Evolutionary conservation across 2,888 invertebrate species (phyloP).

Genomic region (Drosophila lutescens): DNA sequence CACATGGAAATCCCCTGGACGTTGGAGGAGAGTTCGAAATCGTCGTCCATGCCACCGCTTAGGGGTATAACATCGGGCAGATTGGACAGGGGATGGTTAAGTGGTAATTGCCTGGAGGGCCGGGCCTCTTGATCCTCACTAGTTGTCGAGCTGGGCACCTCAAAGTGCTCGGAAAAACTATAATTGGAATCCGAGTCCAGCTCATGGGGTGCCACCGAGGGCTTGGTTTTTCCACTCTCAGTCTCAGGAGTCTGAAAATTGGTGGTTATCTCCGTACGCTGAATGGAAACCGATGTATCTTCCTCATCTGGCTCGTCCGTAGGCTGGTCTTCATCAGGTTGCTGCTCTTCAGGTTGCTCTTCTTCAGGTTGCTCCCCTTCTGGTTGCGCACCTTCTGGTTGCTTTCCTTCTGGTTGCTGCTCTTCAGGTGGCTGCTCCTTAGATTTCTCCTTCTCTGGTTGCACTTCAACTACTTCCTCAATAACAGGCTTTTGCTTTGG

Average conservation of each 20-base stretch:
- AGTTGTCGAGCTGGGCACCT: constrained; percentile 57
- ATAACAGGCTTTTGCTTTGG: constrained; percentile 4
- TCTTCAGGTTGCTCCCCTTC: not conserved
- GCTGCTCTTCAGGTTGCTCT: not conserved
- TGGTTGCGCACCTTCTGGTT: not conserved
- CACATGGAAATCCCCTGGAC: constrained; percentile 72
- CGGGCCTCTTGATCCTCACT: constrained; percentile 6
- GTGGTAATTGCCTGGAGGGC: not conserved
- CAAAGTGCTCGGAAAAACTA: constrained; percentile 84
- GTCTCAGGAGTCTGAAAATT: constrained; percentile 43
- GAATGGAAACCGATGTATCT: constrained; percentile 23
- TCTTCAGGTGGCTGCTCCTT: not conserved
- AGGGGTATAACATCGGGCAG: constrained; percentile 82
- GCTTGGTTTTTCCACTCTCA: not conserved
- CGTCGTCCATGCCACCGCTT: constrained; percentile 23
- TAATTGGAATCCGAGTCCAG: constrained; percentile 84
- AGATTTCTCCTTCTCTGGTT: not conserved
- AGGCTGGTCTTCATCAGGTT: not conserved
- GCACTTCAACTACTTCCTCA: not conserved
- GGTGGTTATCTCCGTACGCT: constrained; percentile 43
- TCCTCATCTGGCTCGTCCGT: not conserved
- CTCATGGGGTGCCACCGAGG: constrained; percentile 43
- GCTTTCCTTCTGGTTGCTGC: not conserved
- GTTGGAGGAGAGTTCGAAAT: constrained; percentile 18
- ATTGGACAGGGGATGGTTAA: constrained; percentile 56